Evolutionary conservation across 1,140 invertebrate genomes (phyloP).

Genomic region (Orius insidiosus): DNA sequence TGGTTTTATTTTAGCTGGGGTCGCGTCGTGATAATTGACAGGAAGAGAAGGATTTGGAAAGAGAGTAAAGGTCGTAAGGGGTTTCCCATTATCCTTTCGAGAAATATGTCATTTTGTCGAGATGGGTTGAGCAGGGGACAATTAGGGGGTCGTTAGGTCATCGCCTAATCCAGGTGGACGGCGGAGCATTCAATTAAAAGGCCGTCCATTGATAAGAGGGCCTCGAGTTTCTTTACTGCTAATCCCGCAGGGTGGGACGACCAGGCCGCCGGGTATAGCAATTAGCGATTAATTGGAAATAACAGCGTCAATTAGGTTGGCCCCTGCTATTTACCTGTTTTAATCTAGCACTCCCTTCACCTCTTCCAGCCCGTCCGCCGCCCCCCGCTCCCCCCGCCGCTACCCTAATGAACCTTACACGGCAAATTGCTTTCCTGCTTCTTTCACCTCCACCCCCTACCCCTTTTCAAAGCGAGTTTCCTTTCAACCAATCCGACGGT

Average conservation of each 20-base stretch:
- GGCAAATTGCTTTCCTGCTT: slow-evolving; percentile 5
- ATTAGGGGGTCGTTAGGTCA: too few relatives aligned
- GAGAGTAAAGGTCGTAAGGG: too few relatives aligned
- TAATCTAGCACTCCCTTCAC: slow-evolving; percentile 7
- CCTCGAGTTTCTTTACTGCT: slow-evolving; percentile 9
- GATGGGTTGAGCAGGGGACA: too few relatives aligned
- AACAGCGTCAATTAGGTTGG: slow-evolving; percentile 9
- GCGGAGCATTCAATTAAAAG: slow-evolving; percentile 5
- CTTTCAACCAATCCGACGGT: slow-evolving; percentile 6
- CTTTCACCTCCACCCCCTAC: neutral
- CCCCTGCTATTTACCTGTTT: slow-evolving; percentile 11
- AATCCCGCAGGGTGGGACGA: neutral
- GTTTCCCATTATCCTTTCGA: too few relatives aligned
- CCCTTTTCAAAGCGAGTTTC: slow-evolving; percentile 7
- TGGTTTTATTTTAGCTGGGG: too few relatives aligned
- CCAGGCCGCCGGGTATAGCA: slow-evolving; percentile 3
- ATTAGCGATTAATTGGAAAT: slow-evolving; percentile 12
- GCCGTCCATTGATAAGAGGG: slow-evolving; percentile 9
- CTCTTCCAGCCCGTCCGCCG: neutral
- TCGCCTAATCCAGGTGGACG: neutral
- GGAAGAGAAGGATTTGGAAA: too few relatives aligned
- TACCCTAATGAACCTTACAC: slow-evolving; percentile 11
- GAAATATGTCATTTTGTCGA: too few relatives aligned
- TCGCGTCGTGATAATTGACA: too few relatives aligned
- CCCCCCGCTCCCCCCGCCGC: too few relatives aligned